Base-by-base conservation (phyloP, 2,888 invertebrate genomes). In the Torymus tubicola region DNA sequence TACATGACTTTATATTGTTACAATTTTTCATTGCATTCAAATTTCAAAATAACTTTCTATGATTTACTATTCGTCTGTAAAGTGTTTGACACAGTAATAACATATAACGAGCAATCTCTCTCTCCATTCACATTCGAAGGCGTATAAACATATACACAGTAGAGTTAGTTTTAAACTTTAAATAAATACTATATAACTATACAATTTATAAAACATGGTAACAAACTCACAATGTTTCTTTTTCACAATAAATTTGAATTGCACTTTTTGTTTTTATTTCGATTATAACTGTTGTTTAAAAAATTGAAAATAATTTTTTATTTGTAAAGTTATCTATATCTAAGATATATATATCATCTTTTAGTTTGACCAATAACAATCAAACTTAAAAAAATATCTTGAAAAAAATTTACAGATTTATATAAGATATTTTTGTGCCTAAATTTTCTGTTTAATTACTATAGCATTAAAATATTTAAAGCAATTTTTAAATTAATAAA, bases 151-250 rank as follows among this genome's bases (percentile, higher is more conserved):
- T 53, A 31, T 60, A 60, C 42, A 67, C 52, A 50, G 18, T 11
- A 18, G 2, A 70, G 24, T 52, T 64, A 21, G 14, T 11, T 21
- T 58, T 50, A 61, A 61, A 71, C 13, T 42, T 61, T 52, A 71
- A 55, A 67, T 61, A 16, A 63, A n/a, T 55, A 63, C 13, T 69
- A 61, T 14, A 53, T 50, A 12, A 58, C n/a, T 42, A 70, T 65
- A 68, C 55, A 42, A 74, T 58, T 64, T 79, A 74, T 13, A 70
- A 80, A 74, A 58, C 42, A 42, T 18, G 8, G 12, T 11, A 24
- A 68, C n/a, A 63, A 52, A 31, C 69, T 74, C 31, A 50, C 58
- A 55, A 31, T 24, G 10, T 8, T 67, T 42, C 13, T 50, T 53
- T 50, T 61, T 63, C 18, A 57, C 14, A 18, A 69, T 61, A 69